These are phyloP conservation scores for Hololepta plana DNA, from an alignment of 2,888 invertebrate species.

Conservation along the genomic window DNA sequence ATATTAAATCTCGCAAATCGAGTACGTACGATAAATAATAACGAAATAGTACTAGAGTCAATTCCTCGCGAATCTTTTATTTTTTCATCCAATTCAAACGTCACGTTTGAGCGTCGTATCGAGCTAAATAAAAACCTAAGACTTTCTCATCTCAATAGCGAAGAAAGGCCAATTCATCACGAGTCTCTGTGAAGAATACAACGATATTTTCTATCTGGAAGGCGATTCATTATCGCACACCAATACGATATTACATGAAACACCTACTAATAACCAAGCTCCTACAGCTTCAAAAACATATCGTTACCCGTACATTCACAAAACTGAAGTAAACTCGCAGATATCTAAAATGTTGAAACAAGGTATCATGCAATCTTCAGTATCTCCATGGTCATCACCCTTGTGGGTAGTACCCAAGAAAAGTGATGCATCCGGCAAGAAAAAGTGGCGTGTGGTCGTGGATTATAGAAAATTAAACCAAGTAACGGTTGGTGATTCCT, in stretches of 20 bases:
- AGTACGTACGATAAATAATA: too few species aligned
- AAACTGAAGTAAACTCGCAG: conserved; percentile 18
- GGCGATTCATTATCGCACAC: background rate
- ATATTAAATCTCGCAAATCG: too few species aligned
- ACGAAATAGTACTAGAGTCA: too few species aligned
- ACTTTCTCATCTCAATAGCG: too few species aligned
- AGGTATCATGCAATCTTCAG: conserved; percentile 14
- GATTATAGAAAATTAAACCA: conserved; percentile 23
- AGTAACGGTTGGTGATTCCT: conserved; percentile 18
- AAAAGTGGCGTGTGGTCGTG: conserved; percentile 19
- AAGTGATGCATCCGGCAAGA: conserved; percentile 13
- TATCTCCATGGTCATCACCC: conserved; percentile 12
- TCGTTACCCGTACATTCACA: conserved; percentile 18
- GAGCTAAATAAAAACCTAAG: too few species aligned
- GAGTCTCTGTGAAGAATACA: conserved; percentile 1
- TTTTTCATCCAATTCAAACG: too few species aligned
- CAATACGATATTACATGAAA: conserved; percentile 15
- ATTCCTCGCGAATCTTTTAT: too few species aligned
- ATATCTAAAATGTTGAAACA: conserved; percentile 14
- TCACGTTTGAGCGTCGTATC: too few species aligned
- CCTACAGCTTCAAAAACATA: conserved; percentile 19
- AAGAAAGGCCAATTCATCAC: too few species aligned
- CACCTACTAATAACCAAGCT: conserved; percentile 14
- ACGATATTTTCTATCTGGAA: conserved; percentile 1
- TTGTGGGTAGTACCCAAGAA: conserved; percentile 19